Evolutionary conservation across 2,888 invertebrate species (phyloP), one percentile per base, ranked within the genome.

Genomic region (Dryomyza anilis): DNA sequence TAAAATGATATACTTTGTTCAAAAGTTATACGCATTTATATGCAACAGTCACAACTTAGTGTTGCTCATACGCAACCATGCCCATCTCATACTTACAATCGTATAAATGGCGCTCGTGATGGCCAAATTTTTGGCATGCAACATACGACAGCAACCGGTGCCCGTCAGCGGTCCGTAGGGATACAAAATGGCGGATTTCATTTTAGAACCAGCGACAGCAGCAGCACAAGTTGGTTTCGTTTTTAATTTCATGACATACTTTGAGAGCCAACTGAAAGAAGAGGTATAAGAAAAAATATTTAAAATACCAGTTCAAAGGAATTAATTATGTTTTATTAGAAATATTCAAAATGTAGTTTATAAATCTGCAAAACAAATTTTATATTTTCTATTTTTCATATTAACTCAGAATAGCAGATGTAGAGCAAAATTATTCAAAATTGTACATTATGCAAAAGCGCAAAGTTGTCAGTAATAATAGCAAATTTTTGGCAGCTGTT

Each of bases 101-200:
- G 90, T 90, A 79, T 91, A 91, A 75, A 90, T 87, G 67, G 89
- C 90, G 78, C 90, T 89, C 69, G 88, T 89, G 76, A 90, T 87
- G 59, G 91, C 90, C 67, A 90, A 89, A 82, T 91, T 89, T 81
- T 89, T 89, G 71, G 89, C 88, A 84, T 90, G 89, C 71, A 90
- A 81, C 72, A 88, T 85, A 72, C 89, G 87, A 79, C 90, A 90
- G 76, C 84, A 89, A 74, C 84, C 83, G 72, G 83, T 81, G 66
- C 82, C 81, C 64, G 82, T 80, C 64, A 83, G 70, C 72, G 84
- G 82, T 73, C 85, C 86, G 73, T 86, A 85, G 30, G 85, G 85
- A 81, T 85, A 85, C 64, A 86, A 79, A 68, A 86, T 83, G 66
- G 85, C 83, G 67, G 85, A 85, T 83, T 86, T 86, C 86, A 86